Evolutionary conservation across 1,140 invertebrate species (phyloP), one percentile per base, ranked within the genome.

Genomic region (Steinernema feltiae): DNA sequence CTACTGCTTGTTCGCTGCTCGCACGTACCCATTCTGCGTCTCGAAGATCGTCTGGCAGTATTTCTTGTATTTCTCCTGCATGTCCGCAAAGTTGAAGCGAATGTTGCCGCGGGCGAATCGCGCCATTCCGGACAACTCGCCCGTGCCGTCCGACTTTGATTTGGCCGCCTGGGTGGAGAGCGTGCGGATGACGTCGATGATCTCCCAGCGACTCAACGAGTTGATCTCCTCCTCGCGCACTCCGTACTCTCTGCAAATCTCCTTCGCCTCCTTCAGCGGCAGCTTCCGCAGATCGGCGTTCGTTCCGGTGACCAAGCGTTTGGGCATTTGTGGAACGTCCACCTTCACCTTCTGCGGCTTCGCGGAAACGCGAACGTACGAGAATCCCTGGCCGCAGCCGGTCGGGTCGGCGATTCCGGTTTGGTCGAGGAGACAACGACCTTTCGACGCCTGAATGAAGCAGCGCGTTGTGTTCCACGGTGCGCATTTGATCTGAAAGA

Each of bases 41-140:
- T 99, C 95, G 87, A 99, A 99, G 80, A 99, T 95, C 74, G 94
- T 89, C 87, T 99, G 97, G 87, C 96, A 99, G 86, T 99, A 96
- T 87, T 99, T 95, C 88, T 98, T 98, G 84, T 99, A 99, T 87
- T 94, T 91, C 88, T 99, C 96, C 88, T 98, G 96, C 88, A 99
- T 96, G 88, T 99, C 97, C 1, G 95, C 96, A 53, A 98, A 96
- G 0, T 94, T 98, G 87, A 97, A 98, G 75, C 95, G 90, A 53
- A 84, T 85, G 88, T 98, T 99, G 79, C 97, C 97, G 88, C 97
- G 89, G 0, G 96, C 98, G 88, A 99, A 99, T 86, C 98, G 98
- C 1, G 94, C 94, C 94, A 98, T 97, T 31, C 87, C 89, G 85
- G 73, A 74, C 48, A 92, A 74, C 18, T 75, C 76, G 83, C 84